Evolutionary conservation across 2,888 invertebrate species (phyloP), one percentile per base, ranked within the genome.

Genomic region (Cabera pusaria): DNA sequence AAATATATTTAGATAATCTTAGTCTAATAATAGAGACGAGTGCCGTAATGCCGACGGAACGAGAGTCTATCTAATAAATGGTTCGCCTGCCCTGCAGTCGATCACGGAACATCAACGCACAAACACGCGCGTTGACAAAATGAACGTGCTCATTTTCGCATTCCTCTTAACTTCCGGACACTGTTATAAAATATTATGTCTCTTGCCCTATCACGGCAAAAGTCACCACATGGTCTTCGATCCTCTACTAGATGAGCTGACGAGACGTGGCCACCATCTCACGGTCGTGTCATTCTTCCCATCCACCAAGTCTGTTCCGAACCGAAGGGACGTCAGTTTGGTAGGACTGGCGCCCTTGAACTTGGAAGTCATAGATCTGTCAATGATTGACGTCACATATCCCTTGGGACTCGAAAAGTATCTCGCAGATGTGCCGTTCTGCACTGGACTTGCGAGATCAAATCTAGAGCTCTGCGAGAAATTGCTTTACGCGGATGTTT

Each of bases 171-270:
- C 49, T 20, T 36, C 42, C 6, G 55, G 52, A 34, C 45, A 60
- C 6, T 52, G 60, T 24, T 70, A 60, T 26, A 66, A 59, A 24
- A 81, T 90, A 22, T 61, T 90, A 3, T 85, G 74, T 5, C 43
- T 85, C 0, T 74, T 90, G 18, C 78, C 81, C 1, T 85, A 89
- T 42, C 64, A 72, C 0, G 90, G 90, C 0, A 86, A 83, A 37
- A 91, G 90, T 32, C 90, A 91, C 47, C 79, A 87, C 44, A 73
- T 80, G 49, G 81, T 90, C 1, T 89, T 89, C 43, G 73, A 81
- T 22, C 82, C 88, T 0, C 52, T 90, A 3, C 42, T 90, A 1
- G 63, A 76, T 1, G 84, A 84, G 36, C 51, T 90, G 22, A 72
- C 71, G 0, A 45, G 42, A 1, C 70, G 84, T 1, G 90, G 90